These are phyloP conservation scores for Aphis craccivora DNA, from an alignment of 1,140 invertebrate species.

Conservation along the genomic window DNA sequence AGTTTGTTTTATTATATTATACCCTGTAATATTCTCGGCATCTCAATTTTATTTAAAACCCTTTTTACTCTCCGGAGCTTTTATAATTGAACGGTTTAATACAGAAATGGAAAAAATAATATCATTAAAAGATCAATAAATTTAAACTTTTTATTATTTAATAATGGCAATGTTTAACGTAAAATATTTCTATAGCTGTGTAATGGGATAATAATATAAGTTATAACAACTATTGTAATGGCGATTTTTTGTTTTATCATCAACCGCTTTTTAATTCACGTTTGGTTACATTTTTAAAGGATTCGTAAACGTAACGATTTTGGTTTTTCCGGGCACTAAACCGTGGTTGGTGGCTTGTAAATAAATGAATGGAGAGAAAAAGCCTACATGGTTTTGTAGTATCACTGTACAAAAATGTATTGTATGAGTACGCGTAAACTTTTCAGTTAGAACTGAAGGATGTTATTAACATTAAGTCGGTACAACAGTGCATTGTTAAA, in stretches of 20 bases:
- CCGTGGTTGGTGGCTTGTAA: not conserved
- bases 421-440: not conserved
- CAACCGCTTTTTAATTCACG: not conserved
- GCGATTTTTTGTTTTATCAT: not conserved
- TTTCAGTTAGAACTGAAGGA: not conserved
- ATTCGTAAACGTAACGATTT: not conserved
- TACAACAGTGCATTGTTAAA: not conserved
- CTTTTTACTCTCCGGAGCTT: not conserved
- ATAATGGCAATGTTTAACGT: not conserved
- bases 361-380: not conserved
- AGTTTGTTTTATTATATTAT: not conserved
- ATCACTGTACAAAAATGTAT: not conserved
- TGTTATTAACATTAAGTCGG: slow-evolving; percentile 24
- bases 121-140: not conserved
- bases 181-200: not conserved
- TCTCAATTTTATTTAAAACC: not conserved
- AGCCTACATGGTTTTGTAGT: not conserved
- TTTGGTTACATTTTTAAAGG: not conserved
- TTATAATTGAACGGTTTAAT: not conserved
- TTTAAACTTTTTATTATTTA: not conserved
- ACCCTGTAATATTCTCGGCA: not conserved
- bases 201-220: not conserved
- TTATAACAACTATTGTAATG: not conserved
- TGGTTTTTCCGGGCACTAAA: not conserved
- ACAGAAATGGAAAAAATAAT: not conserved